A percentile compares a stretch with the other conserved stretches of the same genome.
These are phyloP conservation scores for Chloebia gouldiae DNA, from an alignment of 2,113 vertebrate species.

Conservation along the genomic window DNA sequence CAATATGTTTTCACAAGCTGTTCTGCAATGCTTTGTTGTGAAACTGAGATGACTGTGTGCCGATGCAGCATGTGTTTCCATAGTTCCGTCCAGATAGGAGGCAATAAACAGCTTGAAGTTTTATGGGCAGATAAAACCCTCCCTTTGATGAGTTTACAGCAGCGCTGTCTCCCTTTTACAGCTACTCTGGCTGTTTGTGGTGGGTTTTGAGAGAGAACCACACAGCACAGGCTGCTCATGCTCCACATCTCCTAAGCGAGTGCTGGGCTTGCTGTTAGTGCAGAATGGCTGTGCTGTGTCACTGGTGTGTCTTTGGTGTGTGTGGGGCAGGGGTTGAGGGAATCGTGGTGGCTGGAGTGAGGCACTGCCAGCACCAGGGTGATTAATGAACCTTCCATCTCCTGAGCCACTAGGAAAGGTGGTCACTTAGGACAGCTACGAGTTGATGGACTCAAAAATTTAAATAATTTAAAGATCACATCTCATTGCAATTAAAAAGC, in stretches of 20 bases:
- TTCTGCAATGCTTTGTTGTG: slow-evolving; percentile 36
- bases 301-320: background rate
- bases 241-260: background rate
- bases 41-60: slow-evolving; percentile 33
- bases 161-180: background rate
- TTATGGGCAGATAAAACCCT: slow-evolving; percentile 36
- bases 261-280: background rate
- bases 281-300: background rate
- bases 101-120: slow-evolving; percentile 40
- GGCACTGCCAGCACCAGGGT: background rate
- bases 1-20: slow-evolving; percentile 66
- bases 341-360: background rate
- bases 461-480: background rate
- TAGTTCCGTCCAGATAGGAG: background rate
- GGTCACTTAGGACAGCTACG: background rate
- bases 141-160: slow-evolving; percentile 14
- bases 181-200: background rate
- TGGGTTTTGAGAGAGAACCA: background rate
- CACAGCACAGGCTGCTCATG: background rate
- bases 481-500: background rate
- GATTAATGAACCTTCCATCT: background rate
- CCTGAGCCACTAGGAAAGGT: background rate
- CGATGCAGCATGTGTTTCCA: slow-evolving; percentile 38
- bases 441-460: background rate
- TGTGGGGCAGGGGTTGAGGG: background rate